Percentiles rank a stretch among this genome's conserved stretches.
phyloP scores from a whole-genome alignment of 2,113 vertebrate genomes.

The Urocitellus parryii region DNA sequence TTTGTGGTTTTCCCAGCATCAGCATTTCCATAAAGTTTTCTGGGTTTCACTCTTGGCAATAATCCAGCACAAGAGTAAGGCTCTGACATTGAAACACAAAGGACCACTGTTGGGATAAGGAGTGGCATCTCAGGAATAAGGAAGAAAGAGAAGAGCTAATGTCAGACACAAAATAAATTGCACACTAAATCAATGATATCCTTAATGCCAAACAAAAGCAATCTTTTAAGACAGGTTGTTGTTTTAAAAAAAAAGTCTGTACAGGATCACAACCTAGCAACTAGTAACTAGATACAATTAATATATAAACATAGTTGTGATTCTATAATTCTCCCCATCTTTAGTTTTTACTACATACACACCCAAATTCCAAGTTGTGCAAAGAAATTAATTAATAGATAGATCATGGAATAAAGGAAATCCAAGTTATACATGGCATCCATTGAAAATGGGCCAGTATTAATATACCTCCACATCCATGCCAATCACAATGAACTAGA shows the following conservation, averaged over 20 bases:
- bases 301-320: constrained; percentile 23
- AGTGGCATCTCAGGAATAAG: constrained; percentile 46
- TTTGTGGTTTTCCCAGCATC: constrained; percentile 31
- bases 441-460: constrained; percentile 24
- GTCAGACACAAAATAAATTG: constrained; percentile 47
- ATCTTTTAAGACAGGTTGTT: constrained; percentile 49
- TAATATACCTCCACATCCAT: background rate
- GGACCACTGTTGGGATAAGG: constrained; percentile 56
- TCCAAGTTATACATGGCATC: background rate
- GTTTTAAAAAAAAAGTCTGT: background rate
- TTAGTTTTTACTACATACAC: constrained; percentile 31
- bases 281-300: background rate
- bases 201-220: constrained; percentile 46
- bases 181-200: constrained; percentile 20
- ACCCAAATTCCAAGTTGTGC: constrained; percentile 27
- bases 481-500: background rate
- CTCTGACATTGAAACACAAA: constrained; percentile 55
- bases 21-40: constrained; percentile 62
- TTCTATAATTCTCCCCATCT: constrained; percentile 15
- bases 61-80: constrained; percentile 47
- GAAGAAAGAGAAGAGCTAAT: constrained; percentile 69
- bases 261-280: background rate
- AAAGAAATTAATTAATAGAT: constrained; percentile 58
- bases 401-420: constrained; percentile 60
- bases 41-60: constrained; percentile 69